phyloP scores from a whole-genome alignment of 2,113 vertebrate species.

The Larimichthys polyactis region DNA sequence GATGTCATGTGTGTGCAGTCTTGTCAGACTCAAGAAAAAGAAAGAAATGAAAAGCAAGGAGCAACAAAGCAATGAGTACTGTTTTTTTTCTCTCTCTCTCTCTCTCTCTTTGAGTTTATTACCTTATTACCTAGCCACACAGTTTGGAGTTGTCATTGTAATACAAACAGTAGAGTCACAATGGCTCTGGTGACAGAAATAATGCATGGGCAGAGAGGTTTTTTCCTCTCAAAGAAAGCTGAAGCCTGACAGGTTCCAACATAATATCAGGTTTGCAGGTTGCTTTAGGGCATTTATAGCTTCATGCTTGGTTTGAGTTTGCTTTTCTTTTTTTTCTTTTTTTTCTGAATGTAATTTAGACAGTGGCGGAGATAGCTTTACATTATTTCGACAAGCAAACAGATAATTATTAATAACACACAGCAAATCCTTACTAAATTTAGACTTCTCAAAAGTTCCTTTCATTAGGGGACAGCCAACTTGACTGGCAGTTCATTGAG shows the following conservation, averaged over 20 bases:
- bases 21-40: conserved; percentile 19
- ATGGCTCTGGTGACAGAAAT: conserved; percentile 1
- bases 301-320: background rate
- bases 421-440: conserved; percentile 2
- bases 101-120: background rate
- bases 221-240: conserved; percentile 10
- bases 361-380: conserved; percentile 24
- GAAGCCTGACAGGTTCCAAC: background rate
- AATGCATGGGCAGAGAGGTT: background rate
- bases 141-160: conserved; percentile 16
- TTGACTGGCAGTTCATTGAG: too few relatives aligned
- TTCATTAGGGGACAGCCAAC: background rate
- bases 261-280: background rate
- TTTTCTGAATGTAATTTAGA: background rate
- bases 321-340: conserved; percentile 20
- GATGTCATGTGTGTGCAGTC: conserved; percentile 54
- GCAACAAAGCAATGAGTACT: background rate
- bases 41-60: background rate
- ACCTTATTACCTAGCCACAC: background rate
- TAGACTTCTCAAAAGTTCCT: background rate
- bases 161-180: conserved; percentile 5
- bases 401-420: conserved; percentile 28
- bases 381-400: conserved; percentile 23
- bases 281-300: background rate
- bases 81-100: background rate